Evolutionary conservation across 2,797 vertebrate genomes (phyloP), one percentile per base, ranked within the genome.

Genomic region (Mormyrus proboscirostris): DNA sequence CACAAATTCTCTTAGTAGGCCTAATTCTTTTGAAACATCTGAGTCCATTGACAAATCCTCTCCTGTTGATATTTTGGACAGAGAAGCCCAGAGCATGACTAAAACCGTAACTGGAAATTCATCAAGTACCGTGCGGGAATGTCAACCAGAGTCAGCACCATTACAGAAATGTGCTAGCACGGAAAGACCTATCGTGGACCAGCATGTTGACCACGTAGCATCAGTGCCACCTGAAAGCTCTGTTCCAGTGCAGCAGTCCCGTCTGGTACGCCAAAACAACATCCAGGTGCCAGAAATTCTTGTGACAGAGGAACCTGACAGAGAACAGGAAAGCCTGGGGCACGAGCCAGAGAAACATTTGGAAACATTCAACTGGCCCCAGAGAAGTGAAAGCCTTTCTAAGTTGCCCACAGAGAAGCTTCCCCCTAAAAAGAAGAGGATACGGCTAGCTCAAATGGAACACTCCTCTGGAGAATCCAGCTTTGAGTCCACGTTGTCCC

Each of bases 221-320:
- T 76, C 92, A 89, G 89, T 90, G 76, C 76, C 92, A 82, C 90
- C 88, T 53, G 96, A 98, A 90, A 96, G 92, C 89, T 93, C 93
- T 0, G 33, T 90, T 0, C 94, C 96, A 0, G 93, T 95, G 62
- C 97, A 97, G 90, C 95, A 97, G 0, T 98, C 96, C 0, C 96
- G 97, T 69, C 96, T 99, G 0, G 97, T 99, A 89, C 97, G 98
- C 38, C 99, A 99, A 93, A 99, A 97, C 92, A 99, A 99, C 91
- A 99, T 99, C 91, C 98, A 99, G 92, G 98, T 99, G 89, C 98
- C 99, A 88, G 99, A 99, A 94, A 99, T 99, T 92, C 93, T 99
- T 90, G 99, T 99, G 90, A 99, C 99, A 0, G 98, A 99, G 94
- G 99, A 99, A 90, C 97, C 99, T 0, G 99, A 99, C 91, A 95